phyloP scores from a whole-genome alignment of 2,888 invertebrate species.

The Lypha dubia region DNA sequence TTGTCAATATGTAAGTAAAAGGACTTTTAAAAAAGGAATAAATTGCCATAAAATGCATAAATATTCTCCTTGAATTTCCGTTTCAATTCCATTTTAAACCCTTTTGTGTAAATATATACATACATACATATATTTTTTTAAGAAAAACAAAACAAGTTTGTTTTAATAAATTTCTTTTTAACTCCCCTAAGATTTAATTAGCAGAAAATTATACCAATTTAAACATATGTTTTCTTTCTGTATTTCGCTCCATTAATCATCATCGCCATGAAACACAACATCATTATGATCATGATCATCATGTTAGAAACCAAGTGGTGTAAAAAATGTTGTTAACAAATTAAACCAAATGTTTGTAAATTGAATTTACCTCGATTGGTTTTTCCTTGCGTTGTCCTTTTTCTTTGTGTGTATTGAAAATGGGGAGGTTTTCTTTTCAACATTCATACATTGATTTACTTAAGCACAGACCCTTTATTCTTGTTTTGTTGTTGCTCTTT shows the following conservation, averaged over 20 bases:
- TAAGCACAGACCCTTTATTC: not conserved
- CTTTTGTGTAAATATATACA: not conserved
- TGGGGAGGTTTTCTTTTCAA: slow-evolving; percentile 53
- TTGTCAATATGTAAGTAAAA: not conserved
- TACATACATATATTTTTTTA: not conserved
- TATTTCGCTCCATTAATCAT: slow-evolving; percentile 26
- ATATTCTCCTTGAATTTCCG: slow-evolving; percentile 19
- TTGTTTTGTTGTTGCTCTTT: slow-evolving; percentile 31
- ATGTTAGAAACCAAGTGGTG: slow-evolving; percentile 51
- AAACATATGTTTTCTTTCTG: slow-evolving; percentile 65
- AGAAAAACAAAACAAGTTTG: slow-evolving; percentile 14
- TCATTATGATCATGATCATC: slow-evolving; percentile 18
- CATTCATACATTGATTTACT: slow-evolving; percentile 45
- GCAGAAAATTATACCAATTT: slow-evolving; percentile 52
- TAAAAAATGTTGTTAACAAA: slow-evolving; percentile 62
- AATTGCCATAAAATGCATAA: slow-evolving; percentile 2
- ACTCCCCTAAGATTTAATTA: slow-evolving; percentile 70
- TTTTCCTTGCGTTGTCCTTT: slow-evolving; percentile 35
- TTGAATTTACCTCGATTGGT: slow-evolving; percentile 68
- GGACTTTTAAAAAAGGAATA: slow-evolving; percentile 2
- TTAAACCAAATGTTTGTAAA: slow-evolving; percentile 70
- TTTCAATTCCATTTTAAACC: slow-evolving; percentile 41
- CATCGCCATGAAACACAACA: not conserved
- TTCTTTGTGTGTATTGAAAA: slow-evolving; percentile 14
- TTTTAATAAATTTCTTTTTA: slow-evolving; percentile 50